These are phyloP conservation scores for Psettodes erumei DNA, from an alignment of 2,113 vertebrate species.

Conservation along the genomic window DNA sequence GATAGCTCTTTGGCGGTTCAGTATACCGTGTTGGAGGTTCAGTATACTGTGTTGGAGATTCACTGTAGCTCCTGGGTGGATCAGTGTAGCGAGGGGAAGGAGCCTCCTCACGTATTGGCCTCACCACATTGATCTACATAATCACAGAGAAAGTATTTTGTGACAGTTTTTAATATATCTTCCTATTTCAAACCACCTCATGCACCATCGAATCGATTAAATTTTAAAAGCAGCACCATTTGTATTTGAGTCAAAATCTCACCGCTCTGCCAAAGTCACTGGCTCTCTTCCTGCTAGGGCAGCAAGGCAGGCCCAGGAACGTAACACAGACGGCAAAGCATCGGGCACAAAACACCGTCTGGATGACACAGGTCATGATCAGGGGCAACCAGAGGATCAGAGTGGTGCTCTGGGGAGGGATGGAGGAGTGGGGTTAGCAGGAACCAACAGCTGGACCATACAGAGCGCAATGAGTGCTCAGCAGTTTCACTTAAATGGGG, in stretches of 20 bases:
- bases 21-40: background rate
- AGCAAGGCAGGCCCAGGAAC: conserved; percentile 80
- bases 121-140: conserved; percentile 64
- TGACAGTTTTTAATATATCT: background rate
- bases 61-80: background rate
- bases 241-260: conserved; percentile 29
- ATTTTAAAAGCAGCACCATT: background rate
- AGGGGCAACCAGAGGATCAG: conserved; percentile 89
- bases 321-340: conserved; percentile 77
- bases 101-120: conserved; percentile 37
- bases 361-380: conserved; percentile 81
- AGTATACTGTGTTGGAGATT: background rate
- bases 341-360: conserved; percentile 82
- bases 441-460: conserved; percentile 35
- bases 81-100: conserved; percentile 6
- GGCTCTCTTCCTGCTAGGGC: conserved; percentile 56
- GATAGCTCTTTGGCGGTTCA: background rate
- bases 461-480: conserved; percentile 4
- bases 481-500: background rate
- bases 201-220: background rate
- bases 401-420: conserved; percentile 85
- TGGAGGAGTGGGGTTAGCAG: conserved; percentile 11
- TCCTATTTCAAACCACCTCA: background rate
- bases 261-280: conserved; percentile 47
- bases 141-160: background rate